A percentile compares a stretch with the other conserved stretches of the same genome.
These are phyloP conservation scores for Zingel zingel DNA, from an alignment of 2,113 vertebrate genomes.

Conservation along the genomic window DNA sequence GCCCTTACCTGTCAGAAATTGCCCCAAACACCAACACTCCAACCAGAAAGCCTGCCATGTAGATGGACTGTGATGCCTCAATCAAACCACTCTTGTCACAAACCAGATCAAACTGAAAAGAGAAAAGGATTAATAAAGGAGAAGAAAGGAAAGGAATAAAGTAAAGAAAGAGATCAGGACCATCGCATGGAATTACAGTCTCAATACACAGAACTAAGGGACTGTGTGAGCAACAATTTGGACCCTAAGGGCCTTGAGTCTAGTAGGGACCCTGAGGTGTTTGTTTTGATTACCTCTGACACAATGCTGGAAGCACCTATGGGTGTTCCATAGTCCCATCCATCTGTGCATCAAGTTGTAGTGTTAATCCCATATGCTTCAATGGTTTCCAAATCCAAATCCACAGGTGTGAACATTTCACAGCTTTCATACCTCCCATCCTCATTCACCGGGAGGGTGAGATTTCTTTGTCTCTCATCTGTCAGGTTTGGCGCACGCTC, in stretches of 20 bases:
- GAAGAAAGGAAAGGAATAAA: background rate
- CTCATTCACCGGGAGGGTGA: constrained; percentile 82
- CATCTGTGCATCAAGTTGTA: constrained; percentile 81
- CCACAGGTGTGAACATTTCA: constrained; percentile 86
- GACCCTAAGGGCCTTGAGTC: background rate
- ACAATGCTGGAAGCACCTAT: constrained; percentile 74
- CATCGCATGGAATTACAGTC: background rate
- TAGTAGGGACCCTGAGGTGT: background rate
- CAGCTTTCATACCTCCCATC: constrained; percentile 85
- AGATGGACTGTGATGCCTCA: constrained; percentile 87
- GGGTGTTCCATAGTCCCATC: constrained; percentile 83
- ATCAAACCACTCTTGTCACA: constrained; percentile 84
- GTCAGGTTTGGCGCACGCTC: constrained; percentile 82
- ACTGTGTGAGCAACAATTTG: background rate
- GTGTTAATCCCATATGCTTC: constrained; percentile 82
- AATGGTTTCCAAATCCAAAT: constrained; percentile 82
- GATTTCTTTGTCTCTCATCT: constrained; percentile 74
- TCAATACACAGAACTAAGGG: background rate
- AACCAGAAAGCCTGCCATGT: constrained; percentile 88
- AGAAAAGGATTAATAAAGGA: constrained; percentile 36
- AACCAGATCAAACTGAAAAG: constrained; percentile 89
- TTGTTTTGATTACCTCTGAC: constrained; percentile 78
- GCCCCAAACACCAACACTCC: constrained; percentile 86
- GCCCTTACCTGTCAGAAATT: constrained; percentile 87
- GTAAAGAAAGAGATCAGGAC: background rate